phyloP scores from a whole-genome alignment of 2,113 vertebrate genomes.

The Caretta caretta region DNA sequence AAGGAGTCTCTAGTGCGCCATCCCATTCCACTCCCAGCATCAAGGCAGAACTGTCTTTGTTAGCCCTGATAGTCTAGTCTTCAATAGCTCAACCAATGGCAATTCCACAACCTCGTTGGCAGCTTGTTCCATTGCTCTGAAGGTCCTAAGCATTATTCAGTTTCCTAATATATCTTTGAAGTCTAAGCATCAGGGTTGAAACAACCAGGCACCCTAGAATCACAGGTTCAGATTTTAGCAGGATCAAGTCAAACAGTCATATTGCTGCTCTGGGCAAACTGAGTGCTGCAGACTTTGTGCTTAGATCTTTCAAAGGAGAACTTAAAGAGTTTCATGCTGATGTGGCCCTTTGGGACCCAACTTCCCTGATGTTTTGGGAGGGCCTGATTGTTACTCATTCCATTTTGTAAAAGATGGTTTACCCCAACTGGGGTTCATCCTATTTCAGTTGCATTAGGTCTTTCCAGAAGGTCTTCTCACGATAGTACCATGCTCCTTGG shows the following conservation, averaged over 20 bases:
- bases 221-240: neutral
- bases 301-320: neutral
- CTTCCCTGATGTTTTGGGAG: neutral
- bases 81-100: neutral
- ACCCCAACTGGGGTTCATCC: neutral
- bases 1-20: neutral
- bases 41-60: neutral
- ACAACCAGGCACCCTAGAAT: neutral
- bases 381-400: neutral
- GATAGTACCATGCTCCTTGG: neutral
- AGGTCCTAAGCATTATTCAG: neutral
- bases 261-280: neutral
- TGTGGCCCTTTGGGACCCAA: neutral
- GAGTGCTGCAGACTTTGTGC: neutral
- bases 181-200: fast-evolving
- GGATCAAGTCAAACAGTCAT: neutral
- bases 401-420: neutral
- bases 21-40: neutral
- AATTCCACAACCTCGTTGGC: neutral
- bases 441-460: neutral
- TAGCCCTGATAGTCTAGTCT: neutral
- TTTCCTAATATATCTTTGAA: neutral
- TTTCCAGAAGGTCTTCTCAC: neutral
- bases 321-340: neutral
- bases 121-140: neutral